Percentiles rank a stretch among this genome's conserved stretches.
phyloP scores from a whole-genome alignment of 2,888 invertebrate species.

The Synanthedon myopaeformis region DNA sequence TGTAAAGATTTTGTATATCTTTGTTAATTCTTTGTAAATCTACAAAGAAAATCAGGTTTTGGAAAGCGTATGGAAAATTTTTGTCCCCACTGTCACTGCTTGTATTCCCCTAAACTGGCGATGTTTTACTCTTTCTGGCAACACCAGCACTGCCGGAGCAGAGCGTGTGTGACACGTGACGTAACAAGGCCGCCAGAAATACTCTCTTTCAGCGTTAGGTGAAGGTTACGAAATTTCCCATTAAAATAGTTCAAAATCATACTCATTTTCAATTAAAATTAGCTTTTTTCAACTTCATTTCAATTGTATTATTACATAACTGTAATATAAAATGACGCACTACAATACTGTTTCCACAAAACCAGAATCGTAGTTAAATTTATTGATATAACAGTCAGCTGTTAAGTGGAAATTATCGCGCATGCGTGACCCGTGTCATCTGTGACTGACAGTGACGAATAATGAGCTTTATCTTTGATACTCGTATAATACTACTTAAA shows the following conservation, averaged over 20 bases:
- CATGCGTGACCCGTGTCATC: conserved; percentile 19
- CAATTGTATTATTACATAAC: not conserved
- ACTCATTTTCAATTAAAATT: conserved; percentile 2
- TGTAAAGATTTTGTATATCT: too few relatives aligned
- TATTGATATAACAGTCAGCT: conserved; percentile 47
- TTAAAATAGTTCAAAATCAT: conserved; percentile 5
- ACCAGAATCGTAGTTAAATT: not conserved
- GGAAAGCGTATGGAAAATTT: too few relatives aligned
- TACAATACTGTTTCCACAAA: not conserved
- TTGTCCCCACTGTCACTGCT: too few relatives aligned
- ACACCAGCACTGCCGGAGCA: conserved; percentile 19
- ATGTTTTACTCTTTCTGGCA: conserved; percentile 21
- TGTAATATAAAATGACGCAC: not conserved
- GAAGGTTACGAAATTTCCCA: conserved; percentile 38
- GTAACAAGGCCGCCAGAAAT: conserved; percentile 65
- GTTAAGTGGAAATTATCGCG: conserved; percentile 17
- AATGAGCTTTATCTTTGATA: too few relatives aligned
- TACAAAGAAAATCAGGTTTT: too few relatives aligned
- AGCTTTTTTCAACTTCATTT: not conserved
- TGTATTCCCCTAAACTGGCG: not conserved
- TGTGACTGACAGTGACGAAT: too few relatives aligned
- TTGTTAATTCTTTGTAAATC: too few relatives aligned
- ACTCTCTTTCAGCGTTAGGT: conserved; percentile 59
- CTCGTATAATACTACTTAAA: too few relatives aligned
- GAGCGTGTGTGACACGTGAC: conserved; percentile 50